These are phyloP conservation scores for Pachypanchax playfairii DNA, from an alignment of 2,113 vertebrate genomes.

Conservation along the genomic window DNA sequence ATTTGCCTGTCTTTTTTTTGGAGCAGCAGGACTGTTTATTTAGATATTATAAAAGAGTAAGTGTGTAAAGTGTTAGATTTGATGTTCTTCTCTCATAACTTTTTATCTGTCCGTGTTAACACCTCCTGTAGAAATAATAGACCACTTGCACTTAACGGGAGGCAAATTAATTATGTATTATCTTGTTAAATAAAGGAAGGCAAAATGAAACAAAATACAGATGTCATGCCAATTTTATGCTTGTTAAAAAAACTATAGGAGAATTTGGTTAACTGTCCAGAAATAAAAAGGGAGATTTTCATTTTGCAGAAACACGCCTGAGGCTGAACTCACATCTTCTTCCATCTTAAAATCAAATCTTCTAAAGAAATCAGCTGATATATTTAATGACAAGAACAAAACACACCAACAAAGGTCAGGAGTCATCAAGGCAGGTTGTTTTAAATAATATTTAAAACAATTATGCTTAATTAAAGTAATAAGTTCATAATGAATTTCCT, in stretches of 20 bases:
- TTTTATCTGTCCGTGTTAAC: conserved; percentile 12
- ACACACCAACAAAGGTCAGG: conserved; percentile 1
- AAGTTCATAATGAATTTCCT: too few relatives aligned
- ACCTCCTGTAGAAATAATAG: neutral
- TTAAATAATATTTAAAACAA: conserved; percentile 10
- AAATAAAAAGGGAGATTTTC: conserved; percentile 6
- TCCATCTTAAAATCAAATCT: too few relatives aligned
- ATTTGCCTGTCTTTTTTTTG: conserved; percentile 56
- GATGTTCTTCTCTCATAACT: conserved; percentile 12
- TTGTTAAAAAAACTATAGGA: neutral
- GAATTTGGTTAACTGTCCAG: neutral
- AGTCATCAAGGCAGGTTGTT: conserved; percentile 11
- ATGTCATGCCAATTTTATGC: neutral
- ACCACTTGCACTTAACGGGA: neutral
- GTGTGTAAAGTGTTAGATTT: conserved; percentile 40
- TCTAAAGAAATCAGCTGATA: conserved; percentile 18
- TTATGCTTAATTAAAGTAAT: too few relatives aligned
- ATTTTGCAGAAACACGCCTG: conserved; percentile 3
- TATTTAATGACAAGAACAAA: conserved; percentile 21
- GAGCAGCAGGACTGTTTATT: conserved; percentile 60
- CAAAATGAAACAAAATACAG: neutral
- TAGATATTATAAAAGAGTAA: conserved; percentile 27
- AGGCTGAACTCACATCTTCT: conserved; percentile 6
- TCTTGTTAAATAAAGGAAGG: neutral
- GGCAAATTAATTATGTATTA: neutral